phyloP scores from a whole-genome alignment of 1,140 invertebrate species.

The Aradophagus sp. region DNA sequence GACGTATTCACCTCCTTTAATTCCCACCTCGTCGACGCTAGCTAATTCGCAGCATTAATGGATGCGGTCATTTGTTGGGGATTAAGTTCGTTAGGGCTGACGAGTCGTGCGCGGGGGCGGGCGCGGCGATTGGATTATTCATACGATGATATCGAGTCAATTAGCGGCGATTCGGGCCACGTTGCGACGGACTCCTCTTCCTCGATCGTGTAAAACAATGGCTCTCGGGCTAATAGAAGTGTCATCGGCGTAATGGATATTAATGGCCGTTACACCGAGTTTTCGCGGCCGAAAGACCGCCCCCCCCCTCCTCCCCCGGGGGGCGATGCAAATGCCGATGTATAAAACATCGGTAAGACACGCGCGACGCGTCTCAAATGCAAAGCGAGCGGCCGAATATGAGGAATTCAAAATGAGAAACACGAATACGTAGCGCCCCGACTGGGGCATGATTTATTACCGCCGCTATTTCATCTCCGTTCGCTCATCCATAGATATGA shows the following conservation, averaged over 20 bases:
- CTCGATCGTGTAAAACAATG: constrained; percentile 17
- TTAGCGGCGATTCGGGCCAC: constrained; percentile 27
- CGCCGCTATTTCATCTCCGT: constrained; percentile 46
- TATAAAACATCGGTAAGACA: constrained; percentile 11
- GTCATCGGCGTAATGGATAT: constrained; percentile 18
- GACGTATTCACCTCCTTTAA: constrained; percentile 7
- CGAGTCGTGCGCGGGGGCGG: constrained; percentile 28
- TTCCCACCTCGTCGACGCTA: constrained; percentile 7
- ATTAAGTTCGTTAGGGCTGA: constrained; percentile 31
- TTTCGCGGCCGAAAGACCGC: too few relatives aligned
- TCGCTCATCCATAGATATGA: constrained; percentile 38
- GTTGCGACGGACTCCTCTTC: constrained; percentile 1
- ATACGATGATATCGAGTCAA: constrained; percentile 41
- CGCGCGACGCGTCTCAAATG: constrained; percentile 8
- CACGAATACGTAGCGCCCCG: constrained; percentile 19
- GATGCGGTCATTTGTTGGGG: constrained; percentile 17
- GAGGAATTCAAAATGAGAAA: constrained; percentile 45
- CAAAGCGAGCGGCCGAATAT: constrained; percentile 28
- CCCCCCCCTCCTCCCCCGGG: too few relatives aligned
- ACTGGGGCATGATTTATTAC: constrained; percentile 48
- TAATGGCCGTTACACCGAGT: too few relatives aligned
- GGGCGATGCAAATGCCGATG: constrained; percentile 6
- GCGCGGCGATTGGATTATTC: constrained; percentile 40
- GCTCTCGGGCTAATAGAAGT: constrained; percentile 16
- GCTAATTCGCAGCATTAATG: constrained; percentile 28